Conservation (phyloP, 1,140 invertebrate genomes). For the Babylonia areolata region DNA sequence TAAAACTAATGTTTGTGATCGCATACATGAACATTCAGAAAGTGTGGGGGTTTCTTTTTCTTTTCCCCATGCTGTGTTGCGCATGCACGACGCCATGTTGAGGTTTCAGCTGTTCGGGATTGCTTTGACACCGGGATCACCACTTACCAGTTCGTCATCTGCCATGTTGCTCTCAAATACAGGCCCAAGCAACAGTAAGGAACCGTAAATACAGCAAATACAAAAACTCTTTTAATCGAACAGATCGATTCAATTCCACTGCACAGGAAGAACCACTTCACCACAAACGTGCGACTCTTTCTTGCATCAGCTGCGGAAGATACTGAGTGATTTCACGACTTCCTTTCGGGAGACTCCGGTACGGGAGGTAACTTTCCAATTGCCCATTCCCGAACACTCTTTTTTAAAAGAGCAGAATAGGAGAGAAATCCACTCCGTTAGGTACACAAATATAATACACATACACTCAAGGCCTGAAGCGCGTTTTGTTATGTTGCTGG, state of each 20-base stretch:
- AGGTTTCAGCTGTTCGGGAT: neutral
- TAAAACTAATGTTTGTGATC: too few species aligned
- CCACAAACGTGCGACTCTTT: slow-evolving; percentile 21
- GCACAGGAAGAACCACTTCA: neutral
- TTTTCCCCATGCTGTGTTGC: too few species aligned
- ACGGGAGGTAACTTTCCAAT: neutral
- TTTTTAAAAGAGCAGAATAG: too few species aligned
- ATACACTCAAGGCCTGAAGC: too few species aligned
- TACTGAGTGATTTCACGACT: neutral
- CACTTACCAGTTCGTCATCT: slow-evolving; percentile 51
- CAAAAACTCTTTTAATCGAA: neutral
- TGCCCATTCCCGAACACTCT: too few species aligned
- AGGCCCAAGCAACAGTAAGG: too few species aligned
- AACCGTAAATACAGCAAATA: neutral
- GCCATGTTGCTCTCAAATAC: slow-evolving; percentile 35
- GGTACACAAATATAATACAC: too few species aligned
- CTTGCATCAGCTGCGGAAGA: slow-evolving; percentile 35
- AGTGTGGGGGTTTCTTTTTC: too few species aligned
- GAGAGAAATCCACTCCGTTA: too few species aligned
- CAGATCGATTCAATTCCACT: neutral
- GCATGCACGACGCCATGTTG: neutral
- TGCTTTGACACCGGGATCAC: neutral
- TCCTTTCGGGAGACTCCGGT: neutral
- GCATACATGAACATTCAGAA: too few species aligned
- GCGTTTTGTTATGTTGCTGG: too few species aligned